Evolutionary conservation across 2,113 vertebrate genomes (phyloP).

Genomic region (Melanerpes formicivorus): DNA sequence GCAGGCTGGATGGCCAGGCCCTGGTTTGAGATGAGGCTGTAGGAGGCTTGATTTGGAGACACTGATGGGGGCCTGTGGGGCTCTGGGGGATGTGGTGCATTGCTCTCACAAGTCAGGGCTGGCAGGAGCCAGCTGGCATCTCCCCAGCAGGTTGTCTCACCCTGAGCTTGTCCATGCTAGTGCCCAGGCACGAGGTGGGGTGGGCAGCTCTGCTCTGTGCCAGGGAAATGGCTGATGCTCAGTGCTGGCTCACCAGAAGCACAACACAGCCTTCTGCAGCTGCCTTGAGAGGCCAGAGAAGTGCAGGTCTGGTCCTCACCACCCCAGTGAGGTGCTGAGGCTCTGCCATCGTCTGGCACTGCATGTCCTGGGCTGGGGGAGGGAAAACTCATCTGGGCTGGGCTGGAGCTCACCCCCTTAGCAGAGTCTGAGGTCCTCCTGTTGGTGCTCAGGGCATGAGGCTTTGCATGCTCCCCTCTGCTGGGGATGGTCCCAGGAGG

Average conservation of each 20-base stretch:
- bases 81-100: rapidly evolving
- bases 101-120: not conserved
- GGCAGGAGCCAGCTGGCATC: not conserved
- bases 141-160: not conserved
- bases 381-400: not conserved
- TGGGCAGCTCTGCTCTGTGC: not conserved
- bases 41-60: not conserved
- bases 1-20: not conserved
- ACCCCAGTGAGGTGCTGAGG: no score
- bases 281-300: not conserved
- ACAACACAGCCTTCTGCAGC: not conserved
- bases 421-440: not conserved
- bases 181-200: no score
- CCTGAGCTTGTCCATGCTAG: not conserved
- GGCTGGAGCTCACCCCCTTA: not conserved
- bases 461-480: rapidly evolving
- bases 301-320: not conserved
- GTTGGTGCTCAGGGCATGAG: rapidly evolving
- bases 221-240: rapidly evolving
- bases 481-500: not conserved
- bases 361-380: not conserved
- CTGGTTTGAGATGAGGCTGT: not conserved
- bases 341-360: not conserved
- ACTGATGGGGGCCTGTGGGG: not conserved
- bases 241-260: not conserved